Evolutionary conservation across 2,888 invertebrate genomes (phyloP).

Genomic region (Dolomedes plantarius): DNA sequence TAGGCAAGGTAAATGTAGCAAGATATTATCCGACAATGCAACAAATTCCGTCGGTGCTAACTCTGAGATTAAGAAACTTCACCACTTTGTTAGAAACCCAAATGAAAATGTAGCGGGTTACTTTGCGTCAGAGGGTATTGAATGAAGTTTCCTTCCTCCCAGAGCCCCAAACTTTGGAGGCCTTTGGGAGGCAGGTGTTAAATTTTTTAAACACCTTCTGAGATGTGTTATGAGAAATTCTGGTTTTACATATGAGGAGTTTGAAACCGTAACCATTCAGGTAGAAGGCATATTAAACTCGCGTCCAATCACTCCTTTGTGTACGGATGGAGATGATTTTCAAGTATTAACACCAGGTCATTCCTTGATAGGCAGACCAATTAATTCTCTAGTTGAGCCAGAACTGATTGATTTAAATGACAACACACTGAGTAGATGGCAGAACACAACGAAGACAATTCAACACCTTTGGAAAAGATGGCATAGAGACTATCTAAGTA

Average conservation of each 20-base stretch:
- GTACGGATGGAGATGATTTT: neutral
- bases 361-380: neutral
- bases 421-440: slow-evolving; percentile 74
- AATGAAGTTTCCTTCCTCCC: slow-evolving; percentile 2
- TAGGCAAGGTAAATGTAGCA: slow-evolving; percentile 3
- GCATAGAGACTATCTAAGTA: neutral
- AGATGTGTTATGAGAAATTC: slow-evolving; percentile 73
- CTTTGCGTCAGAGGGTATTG: neutral
- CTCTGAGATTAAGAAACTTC: neutral
- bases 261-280: slow-evolving; percentile 74
- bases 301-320: neutral
- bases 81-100: neutral
- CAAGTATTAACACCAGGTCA: neutral
- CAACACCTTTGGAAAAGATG: slow-evolving; percentile 12
- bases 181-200: no score
- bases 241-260: slow-evolving; percentile 75
- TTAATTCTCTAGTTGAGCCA: neutral
- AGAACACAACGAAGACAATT: slow-evolving; percentile 28
- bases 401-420: slow-evolving; percentile 22
- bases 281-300: slow-evolving; percentile 75
- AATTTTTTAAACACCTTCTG: slow-evolving; percentile 66
- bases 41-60: neutral
- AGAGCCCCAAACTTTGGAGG: no score
- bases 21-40: slow-evolving; percentile 8
- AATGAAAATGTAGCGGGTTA: neutral